Percentiles rank a stretch among this genome's conserved stretches.
Evolutionary conservation across 2,888 invertebrate genomes (phyloP).

Genomic region (Ypsolopha sequella): DNA sequence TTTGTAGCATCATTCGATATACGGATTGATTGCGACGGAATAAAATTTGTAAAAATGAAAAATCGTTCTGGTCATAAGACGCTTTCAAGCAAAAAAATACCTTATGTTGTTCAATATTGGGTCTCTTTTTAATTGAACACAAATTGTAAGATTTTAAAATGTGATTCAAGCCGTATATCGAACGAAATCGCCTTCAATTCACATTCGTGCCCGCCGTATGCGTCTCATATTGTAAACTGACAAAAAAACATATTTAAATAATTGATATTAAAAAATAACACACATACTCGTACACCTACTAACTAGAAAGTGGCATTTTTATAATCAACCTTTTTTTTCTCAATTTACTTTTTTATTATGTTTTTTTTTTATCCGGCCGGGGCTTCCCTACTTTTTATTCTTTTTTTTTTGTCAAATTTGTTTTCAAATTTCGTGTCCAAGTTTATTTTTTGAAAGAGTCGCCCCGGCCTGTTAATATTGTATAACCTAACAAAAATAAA

Average conservation of each 20-base stretch:
- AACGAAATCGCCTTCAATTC: too few species aligned
- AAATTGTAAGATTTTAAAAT: neutral
- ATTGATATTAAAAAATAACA: conserved; percentile 49
- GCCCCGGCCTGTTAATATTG: conserved; percentile 15
- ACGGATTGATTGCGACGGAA: neutral
- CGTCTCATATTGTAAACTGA: conserved; percentile 35
- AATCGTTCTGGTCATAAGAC: too few species aligned
- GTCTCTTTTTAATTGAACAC: neutral
- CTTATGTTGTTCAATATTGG: too few species aligned
- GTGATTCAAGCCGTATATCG: too few species aligned
- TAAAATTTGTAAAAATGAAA: too few species aligned
- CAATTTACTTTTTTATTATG: neutral
- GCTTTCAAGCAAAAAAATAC: too few species aligned
- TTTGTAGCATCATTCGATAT: neutral
- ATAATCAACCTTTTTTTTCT: neutral
- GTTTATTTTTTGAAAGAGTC: neutral
- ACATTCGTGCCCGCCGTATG: neutral
- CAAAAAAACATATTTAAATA: conserved; percentile 49
- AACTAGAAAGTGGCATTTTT: conserved; percentile 50
- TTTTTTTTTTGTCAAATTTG: conserved; percentile 12
- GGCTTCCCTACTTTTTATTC: conserved; percentile 17
- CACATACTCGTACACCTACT: conserved; percentile 56
- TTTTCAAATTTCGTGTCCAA: neutral
- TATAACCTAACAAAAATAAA: conserved; percentile 24
- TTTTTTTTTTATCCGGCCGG: neutral